phyloP scores from a whole-genome alignment of 1,140 invertebrate genomes.

The Meloidogyne chitwoodi region DNA sequence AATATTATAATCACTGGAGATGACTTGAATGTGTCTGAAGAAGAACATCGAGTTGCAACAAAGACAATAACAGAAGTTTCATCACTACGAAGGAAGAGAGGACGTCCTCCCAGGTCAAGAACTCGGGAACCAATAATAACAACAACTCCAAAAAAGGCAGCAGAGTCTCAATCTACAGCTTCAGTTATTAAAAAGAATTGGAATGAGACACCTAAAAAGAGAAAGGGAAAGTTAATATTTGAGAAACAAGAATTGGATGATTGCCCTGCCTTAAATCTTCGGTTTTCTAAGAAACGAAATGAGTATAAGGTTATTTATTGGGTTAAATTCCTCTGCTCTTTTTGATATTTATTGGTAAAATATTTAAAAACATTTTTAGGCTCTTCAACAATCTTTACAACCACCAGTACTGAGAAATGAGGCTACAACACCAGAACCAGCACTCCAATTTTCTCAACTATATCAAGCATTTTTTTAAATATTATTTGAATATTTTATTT shows the following conservation, averaged over 20 bases:
- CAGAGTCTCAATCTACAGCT: neutral
- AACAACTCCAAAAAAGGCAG: neutral
- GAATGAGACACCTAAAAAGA: neutral
- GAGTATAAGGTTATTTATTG: neutral
- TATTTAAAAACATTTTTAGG: conserved; percentile 28
- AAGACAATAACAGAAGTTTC: neutral
- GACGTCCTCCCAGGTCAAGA: neutral
- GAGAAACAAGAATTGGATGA: neutral
- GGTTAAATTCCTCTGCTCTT: neutral
- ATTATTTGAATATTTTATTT: conserved; percentile 17
- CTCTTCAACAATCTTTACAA: conserved; percentile 49
- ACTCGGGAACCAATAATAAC: neutral
- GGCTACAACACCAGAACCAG: conserved; percentile 51
- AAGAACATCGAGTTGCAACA: neutral
- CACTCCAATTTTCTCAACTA: conserved; percentile 53
- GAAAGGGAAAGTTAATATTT: neutral
- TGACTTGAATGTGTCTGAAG: neutral
- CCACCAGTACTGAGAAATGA: conserved; percentile 50
- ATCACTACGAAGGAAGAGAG: neutral
- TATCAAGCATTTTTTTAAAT: conserved; percentile 44
- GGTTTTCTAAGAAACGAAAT: neutral
- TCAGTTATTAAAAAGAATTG: neutral
- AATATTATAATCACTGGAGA: neutral
- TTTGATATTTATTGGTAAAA: neutral
- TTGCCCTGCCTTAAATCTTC: neutral